These are phyloP conservation scores for Murina feae DNA, from an alignment of 2,113 vertebrate species.

Conservation along the genomic window DNA sequence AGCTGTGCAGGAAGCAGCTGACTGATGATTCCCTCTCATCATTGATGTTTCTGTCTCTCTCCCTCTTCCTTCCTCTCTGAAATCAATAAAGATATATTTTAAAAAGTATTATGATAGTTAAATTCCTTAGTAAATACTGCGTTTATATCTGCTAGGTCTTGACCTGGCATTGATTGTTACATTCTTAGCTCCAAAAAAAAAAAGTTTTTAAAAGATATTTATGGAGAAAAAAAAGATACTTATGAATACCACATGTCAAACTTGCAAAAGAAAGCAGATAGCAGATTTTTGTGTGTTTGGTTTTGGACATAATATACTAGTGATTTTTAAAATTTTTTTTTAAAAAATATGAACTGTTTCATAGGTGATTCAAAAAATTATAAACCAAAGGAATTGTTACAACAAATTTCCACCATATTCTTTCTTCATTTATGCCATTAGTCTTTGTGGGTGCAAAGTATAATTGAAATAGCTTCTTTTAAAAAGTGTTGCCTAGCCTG, in stretches of 20 bases:
- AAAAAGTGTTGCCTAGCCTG: background rate
- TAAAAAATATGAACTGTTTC: slow-evolving; percentile 11
- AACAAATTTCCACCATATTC: background rate
- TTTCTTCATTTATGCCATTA: background rate
- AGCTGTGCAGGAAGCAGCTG: too few relatives aligned
- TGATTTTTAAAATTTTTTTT: background rate
- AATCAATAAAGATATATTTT: too few relatives aligned
- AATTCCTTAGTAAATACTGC: background rate
- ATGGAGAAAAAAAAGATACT: slow-evolving; percentile 40
- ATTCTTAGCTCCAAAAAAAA: slow-evolving; percentile 50
- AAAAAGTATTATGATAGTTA: background rate
- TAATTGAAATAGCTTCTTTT: background rate
- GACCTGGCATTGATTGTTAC: slow-evolving; percentile 22
- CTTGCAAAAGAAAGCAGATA: slow-evolving; percentile 31
- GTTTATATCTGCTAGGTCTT: slow-evolving; percentile 34
- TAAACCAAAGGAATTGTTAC: background rate
- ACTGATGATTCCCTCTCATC: too few relatives aligned
- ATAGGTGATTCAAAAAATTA: slow-evolving; percentile 5
- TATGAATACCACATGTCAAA: slow-evolving; percentile 38
- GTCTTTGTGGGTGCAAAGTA: background rate
- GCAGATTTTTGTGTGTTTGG: background rate
- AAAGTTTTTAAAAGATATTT: slow-evolving; percentile 46
- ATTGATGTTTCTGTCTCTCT: too few relatives aligned
- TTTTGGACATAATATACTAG: slow-evolving; percentile 40
- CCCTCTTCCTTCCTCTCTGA: too few relatives aligned